A percentile compares a stretch with the other conserved stretches of the same genome.
These are phyloP conservation scores for Capra hircus DNA, from an alignment of 2,113 vertebrate genomes.

Conservation along the genomic window DNA sequence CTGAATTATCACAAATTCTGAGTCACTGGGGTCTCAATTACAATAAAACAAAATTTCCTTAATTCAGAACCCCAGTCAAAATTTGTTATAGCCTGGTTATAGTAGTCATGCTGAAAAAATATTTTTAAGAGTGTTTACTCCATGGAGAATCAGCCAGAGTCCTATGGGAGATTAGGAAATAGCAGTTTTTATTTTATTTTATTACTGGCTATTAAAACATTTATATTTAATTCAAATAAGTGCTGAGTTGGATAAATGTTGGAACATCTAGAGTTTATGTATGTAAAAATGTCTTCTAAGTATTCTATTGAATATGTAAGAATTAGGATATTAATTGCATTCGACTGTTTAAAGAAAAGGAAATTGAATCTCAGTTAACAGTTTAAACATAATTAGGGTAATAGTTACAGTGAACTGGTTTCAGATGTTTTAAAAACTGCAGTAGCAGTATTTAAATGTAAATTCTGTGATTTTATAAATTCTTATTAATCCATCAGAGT, in stretches of 20 bases:
- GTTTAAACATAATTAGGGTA: background rate
- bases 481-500: background rate
- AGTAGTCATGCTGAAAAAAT: background rate
- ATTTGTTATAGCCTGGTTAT: background rate
- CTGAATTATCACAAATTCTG: conserved; percentile 26
- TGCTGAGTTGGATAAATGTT: background rate
- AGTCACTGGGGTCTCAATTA: background rate
- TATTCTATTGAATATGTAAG: background rate
- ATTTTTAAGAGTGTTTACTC: background rate
- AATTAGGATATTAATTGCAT: background rate
- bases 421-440: conserved; percentile 1
- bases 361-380: background rate
- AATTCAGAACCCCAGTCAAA: background rate
- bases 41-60: background rate
- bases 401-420: background rate
- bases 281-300: conserved; percentile 3
- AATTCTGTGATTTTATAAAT: conserved; percentile 21
- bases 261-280: background rate
- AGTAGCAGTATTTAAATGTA: background rate
- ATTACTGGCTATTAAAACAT: background rate
- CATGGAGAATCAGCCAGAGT: background rate
- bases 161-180: background rate
- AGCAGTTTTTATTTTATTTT: background rate
- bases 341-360: background rate
- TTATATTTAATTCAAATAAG: conserved; percentile 22